Evolutionary conservation across 2,888 invertebrate genomes (phyloP).

Genomic region (Drosophila anomalata): DNA sequence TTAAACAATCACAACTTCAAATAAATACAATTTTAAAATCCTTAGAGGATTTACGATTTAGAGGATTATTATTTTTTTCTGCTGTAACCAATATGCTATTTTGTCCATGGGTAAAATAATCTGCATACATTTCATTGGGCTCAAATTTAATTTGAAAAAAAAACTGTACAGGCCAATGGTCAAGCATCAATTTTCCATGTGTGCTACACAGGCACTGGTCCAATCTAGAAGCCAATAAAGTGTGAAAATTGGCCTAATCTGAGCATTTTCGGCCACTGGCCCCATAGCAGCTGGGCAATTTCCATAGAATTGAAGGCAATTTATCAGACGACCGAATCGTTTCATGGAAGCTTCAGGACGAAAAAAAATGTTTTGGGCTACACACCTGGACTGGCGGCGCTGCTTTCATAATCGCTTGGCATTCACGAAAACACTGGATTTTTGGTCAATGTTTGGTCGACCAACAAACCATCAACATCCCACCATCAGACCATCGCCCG

Average conservation of each 20-base stretch:
- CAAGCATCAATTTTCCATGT: slow-evolving; percentile 3
- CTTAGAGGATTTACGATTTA: background rate
- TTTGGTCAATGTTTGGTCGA: slow-evolving; percentile 13
- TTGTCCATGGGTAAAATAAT: background rate
- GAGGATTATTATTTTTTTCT: background rate
- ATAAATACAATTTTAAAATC: background rate
- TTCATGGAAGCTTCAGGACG: background rate
- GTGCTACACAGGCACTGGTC: background rate
- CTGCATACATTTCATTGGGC: slow-evolving; percentile 3
- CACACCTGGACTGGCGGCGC: slow-evolving; percentile 18
- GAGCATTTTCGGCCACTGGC: slow-evolving; percentile 3
- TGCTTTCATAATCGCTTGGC: slow-evolving; percentile 63
- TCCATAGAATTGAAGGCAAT: slow-evolving; percentile 21
- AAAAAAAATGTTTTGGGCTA: background rate
- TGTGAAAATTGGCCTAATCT: slow-evolving; percentile 18
- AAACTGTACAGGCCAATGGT: slow-evolving; percentile 5
- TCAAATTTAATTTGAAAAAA: slow-evolving; percentile 15
- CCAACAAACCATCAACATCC: slow-evolving; percentile 4
- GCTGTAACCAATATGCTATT: background rate
- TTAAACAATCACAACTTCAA: background rate
- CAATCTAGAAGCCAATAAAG: slow-evolving; percentile 20
- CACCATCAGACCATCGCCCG: slow-evolving; percentile 5
- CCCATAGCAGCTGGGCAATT: slow-evolving; percentile 6
- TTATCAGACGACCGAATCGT: slow-evolving; percentile 8
- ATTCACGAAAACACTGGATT: slow-evolving; percentile 49